phyloP scores from a whole-genome alignment of 2,888 invertebrate genomes.

The Glaucopsyche alexis region DNA sequence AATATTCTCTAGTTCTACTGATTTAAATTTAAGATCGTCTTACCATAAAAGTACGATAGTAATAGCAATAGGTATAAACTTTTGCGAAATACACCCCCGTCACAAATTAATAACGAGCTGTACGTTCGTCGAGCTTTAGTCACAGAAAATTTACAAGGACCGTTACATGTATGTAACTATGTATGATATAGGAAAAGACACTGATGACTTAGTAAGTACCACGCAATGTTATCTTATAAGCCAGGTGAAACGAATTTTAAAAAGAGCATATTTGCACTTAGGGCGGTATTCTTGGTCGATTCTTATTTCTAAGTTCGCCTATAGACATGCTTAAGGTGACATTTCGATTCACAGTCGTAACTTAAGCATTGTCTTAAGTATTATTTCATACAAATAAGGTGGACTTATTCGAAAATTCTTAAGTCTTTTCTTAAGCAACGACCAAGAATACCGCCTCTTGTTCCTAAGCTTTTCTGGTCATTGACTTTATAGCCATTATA shows the following conservation, averaged over 20 bases:
- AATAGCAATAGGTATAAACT: neutral
- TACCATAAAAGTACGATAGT: neutral
- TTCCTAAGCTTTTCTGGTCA: neutral
- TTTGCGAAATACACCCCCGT: constrained; percentile 15
- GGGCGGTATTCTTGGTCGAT: too few relatives aligned
- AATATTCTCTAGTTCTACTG: too few relatives aligned
- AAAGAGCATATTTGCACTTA: neutral
- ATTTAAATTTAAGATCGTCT: constrained; percentile 3
- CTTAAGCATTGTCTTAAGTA: too few relatives aligned
- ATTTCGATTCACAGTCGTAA: too few relatives aligned
- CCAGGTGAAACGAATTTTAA: neutral
- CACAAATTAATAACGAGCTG: constrained; percentile 10
- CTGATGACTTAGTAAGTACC: neutral
- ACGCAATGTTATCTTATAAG: neutral
- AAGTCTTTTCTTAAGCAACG: too few relatives aligned
- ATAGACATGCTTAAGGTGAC: too few relatives aligned
- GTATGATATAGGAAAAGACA: neutral
- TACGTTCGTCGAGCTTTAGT: neutral
- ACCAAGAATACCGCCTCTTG: too few relatives aligned
- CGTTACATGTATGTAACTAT: neutral
- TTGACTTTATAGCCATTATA: neutral
- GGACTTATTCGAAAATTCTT: too few relatives aligned
- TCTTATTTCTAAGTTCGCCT: too few relatives aligned
- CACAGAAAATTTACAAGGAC: constrained; percentile 14
- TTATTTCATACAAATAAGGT: too few relatives aligned